Evolutionary conservation across 2,113 vertebrate genomes (phyloP).

Genomic region (Podiceps cristatus): DNA sequence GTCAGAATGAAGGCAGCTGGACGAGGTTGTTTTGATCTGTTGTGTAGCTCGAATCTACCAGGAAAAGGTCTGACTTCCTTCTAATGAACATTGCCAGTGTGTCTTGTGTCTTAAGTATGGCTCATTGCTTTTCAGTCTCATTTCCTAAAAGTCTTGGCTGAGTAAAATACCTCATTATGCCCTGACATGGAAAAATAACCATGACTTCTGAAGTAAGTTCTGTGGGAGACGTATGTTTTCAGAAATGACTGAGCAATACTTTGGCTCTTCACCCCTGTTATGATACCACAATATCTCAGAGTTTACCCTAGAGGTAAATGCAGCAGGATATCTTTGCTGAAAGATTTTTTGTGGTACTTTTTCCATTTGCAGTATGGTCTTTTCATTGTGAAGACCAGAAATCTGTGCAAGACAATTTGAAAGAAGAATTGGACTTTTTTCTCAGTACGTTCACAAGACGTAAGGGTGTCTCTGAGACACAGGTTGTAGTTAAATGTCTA

Average conservation of each 20-base stretch:
- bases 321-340: not conserved
- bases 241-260: not conserved
- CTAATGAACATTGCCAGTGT: not conserved
- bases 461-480: not conserved
- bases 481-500: not conserved
- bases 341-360: not conserved
- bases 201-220: not conserved
- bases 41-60: not conserved
- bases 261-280: not conserved
- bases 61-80: not conserved
- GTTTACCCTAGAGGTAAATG: not conserved
- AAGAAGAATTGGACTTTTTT: not conserved
- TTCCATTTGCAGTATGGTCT: not conserved
- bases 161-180: not conserved
- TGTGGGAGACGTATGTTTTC: not conserved
- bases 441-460: not conserved
- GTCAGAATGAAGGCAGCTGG: conserved; percentile 11
- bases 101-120: not conserved
- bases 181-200: conserved; percentile 30
- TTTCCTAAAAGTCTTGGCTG: conserved; percentile 49
- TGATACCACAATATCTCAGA: not conserved
- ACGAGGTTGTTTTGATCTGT: not conserved
- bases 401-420: not conserved
- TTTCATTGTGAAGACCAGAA: not conserved
- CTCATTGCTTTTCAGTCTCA: conserved; percentile 50